phyloP scores from a whole-genome alignment of 2,797 vertebrate genomes.

The Halcyon badia region DNA sequence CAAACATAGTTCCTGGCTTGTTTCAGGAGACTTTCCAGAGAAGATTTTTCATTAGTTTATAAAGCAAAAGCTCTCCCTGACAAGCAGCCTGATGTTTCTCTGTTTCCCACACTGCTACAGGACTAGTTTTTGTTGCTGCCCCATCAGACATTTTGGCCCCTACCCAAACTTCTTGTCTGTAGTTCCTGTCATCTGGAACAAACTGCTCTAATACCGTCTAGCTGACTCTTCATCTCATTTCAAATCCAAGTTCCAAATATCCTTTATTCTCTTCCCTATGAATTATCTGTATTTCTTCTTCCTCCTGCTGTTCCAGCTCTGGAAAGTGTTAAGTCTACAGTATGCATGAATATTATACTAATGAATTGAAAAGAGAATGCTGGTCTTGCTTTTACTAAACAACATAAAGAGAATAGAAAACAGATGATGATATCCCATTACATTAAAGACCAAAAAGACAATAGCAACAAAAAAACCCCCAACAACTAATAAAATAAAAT shows the following conservation, averaged over 20 bases:
- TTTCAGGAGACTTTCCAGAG: not conserved
- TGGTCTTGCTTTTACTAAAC: conserved; percentile 6
- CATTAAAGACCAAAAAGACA: not conserved
- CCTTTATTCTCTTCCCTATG: not conserved
- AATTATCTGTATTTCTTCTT: not conserved
- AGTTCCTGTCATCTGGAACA: conserved; percentile 38
- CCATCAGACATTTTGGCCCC: conserved; percentile 38
- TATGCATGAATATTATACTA: not conserved
- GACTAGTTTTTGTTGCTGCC: not conserved
- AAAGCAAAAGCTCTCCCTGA: not conserved
- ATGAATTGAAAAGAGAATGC: not conserved
- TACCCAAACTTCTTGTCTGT: conserved; percentile 31
- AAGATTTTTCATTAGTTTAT: not conserved
- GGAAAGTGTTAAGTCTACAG: not conserved
- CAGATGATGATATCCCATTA: conserved; percentile 33
- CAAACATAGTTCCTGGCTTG: not conserved
- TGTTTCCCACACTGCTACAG: not conserved
- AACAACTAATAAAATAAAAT: conserved; percentile 18
- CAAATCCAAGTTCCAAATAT: not conserved
- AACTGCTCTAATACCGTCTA: not conserved
- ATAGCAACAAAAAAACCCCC: too few relatives aligned
- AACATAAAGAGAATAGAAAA: conserved; percentile 22
- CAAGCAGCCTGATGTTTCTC: not conserved
- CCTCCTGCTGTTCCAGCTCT: conserved; percentile 9
- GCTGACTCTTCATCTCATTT: conserved; percentile 26